These are phyloP conservation scores for Harpagifer antarcticus DNA, from an alignment of 2,797 vertebrate species.

Conservation along the genomic window DNA sequence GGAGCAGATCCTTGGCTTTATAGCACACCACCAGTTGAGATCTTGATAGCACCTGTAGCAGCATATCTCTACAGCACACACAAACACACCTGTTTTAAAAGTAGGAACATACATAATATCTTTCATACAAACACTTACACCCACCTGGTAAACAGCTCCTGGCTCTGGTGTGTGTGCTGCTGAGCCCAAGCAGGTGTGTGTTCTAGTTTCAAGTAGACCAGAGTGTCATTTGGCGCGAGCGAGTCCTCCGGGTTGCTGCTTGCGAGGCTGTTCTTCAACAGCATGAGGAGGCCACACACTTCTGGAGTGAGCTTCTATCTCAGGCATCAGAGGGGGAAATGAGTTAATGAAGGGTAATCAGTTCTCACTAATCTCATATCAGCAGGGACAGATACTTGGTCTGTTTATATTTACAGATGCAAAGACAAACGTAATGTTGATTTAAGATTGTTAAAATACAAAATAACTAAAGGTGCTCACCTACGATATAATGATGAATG, in stretches of 20 bases:
- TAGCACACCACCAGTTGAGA: slow-evolving; percentile 88
- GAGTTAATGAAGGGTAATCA: slow-evolving; percentile 9
- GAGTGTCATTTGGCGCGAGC: slow-evolving; percentile 59
- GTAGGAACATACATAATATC: not conserved
- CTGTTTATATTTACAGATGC: not conserved
- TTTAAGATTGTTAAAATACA: not conserved
- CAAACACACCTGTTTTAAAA: slow-evolving; percentile 12
- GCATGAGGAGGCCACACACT: slow-evolving; percentile 77
- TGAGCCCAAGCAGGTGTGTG: slow-evolving; percentile 78
- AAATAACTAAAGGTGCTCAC: no score
- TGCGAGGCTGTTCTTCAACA: slow-evolving; percentile 79
- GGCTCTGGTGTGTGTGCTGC: slow-evolving; percentile 63
- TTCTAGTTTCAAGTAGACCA: slow-evolving; percentile 87
- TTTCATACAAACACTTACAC: not conserved
- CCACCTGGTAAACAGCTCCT: slow-evolving; percentile 84
- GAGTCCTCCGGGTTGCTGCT: slow-evolving; percentile 37
- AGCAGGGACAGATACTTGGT: not conserved
- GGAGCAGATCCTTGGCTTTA: slow-evolving; percentile 93
- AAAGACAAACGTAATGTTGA: not conserved
- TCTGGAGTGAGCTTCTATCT: slow-evolving; percentile 57
- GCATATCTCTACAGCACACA: slow-evolving; percentile 82
- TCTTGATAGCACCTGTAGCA: slow-evolving; percentile 83
- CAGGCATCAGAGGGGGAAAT: slow-evolving; percentile 21
- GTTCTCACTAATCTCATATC: slow-evolving; percentile 20
- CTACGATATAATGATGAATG: no score